Evolutionary conservation across 2,797 vertebrate species (phyloP).

Genomic region (Halcyon smyrnensis): DNA sequence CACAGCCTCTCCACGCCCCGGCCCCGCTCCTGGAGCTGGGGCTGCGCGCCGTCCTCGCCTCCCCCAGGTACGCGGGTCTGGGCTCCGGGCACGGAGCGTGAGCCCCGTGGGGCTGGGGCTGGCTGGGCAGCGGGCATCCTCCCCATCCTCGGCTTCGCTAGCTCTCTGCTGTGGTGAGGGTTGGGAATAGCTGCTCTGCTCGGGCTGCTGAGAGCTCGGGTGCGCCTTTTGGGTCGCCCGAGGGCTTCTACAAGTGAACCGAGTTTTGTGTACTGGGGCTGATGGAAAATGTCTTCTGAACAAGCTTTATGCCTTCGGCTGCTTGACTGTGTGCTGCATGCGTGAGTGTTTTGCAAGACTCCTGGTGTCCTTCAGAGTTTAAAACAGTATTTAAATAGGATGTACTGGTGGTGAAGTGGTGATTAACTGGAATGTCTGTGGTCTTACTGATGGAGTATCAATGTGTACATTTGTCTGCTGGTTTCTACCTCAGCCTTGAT

Average conservation of each 20-base stretch:
- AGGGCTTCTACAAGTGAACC: background rate
- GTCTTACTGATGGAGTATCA: accelerated
- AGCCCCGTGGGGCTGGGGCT: accelerated
- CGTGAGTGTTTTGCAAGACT: background rate
- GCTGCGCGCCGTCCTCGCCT: background rate
- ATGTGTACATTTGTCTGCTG: accelerated
- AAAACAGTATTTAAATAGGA: background rate
- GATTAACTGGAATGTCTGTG: background rate
- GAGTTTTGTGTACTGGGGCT: background rate
- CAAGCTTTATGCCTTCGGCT: background rate
- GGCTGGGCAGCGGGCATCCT: background rate
- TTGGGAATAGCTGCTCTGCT: background rate
- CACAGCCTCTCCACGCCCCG: background rate
- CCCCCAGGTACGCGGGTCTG: background rate
- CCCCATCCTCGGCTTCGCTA: background rate
- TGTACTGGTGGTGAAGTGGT: background rate
- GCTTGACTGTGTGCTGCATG: background rate
- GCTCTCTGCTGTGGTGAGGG: background rate
- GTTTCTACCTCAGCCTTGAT: background rate
- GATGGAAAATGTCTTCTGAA: background rate
- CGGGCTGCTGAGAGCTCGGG: accelerated
- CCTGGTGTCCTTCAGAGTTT: background rate
- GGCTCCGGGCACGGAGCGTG: background rate
- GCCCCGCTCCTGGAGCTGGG: slow-evolving; percentile 48
- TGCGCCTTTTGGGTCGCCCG: background rate